phyloP scores from a whole-genome alignment of 1,140 invertebrate species.

The Helicorthomorpha holstii region DNA sequence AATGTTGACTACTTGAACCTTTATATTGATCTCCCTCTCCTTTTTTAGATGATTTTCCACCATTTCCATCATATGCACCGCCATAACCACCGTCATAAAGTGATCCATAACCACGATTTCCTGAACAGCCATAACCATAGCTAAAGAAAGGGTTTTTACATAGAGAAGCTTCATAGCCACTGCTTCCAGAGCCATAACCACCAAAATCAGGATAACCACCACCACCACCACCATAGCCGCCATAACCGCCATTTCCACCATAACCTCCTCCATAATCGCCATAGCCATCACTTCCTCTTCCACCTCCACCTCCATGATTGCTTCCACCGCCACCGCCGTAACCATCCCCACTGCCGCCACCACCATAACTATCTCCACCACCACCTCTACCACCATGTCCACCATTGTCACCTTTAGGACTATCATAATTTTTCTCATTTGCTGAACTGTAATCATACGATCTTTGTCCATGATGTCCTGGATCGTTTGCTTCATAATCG shows the following conservation, averaged over 20 bases:
- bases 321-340: not conserved
- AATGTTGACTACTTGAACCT: not conserved
- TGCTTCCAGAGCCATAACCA: not conserved
- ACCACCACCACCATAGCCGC: not conserved
- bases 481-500: conserved; percentile 1
- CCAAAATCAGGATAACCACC: not conserved
- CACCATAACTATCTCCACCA: not conserved
- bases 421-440: not conserved
- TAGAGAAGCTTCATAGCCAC: not conserved
- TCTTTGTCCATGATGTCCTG: not conserved
- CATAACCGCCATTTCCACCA: not conserved
- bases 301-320: not conserved
- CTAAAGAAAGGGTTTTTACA: not conserved
- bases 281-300: not conserved
- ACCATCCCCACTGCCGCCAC: not conserved
- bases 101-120: not conserved
- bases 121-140: not conserved
- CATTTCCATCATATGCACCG: not conserved
- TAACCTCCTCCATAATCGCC: not conserved
- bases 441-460: not conserved
- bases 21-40: not conserved
- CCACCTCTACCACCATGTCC: not conserved
- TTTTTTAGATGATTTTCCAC: not conserved
- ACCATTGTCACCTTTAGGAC: not conserved
- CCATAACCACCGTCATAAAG: not conserved